Base-by-base conservation (phyloP, 2,888 invertebrate genomes). In the Cephus sareptanus region DNA sequence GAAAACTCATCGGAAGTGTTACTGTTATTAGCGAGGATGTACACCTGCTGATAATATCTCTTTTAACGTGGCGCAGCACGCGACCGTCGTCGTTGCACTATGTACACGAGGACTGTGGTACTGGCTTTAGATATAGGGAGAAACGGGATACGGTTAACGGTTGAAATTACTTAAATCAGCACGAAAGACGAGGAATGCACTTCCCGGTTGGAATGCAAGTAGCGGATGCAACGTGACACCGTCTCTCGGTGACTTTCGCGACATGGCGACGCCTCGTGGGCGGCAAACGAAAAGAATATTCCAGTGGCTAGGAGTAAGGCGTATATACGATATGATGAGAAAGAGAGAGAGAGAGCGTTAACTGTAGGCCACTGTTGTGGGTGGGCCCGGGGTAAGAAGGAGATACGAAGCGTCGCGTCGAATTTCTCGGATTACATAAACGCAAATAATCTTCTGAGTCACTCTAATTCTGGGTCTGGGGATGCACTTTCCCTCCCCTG, bases 381-480 rank as follows among this genome's bases (percentile, higher is more conserved):
- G 56, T 56, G 56, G 56, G 23, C 6, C 40, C 9, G 56, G 56
- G 15, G 15, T 4, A 23, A 56, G 23, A 56, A 23, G 23, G 56
- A 56, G 56, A 56, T 23, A 56, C 56, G 23, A 56, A 76, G 75
- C 75, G 76, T 79, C 74, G 81, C 80, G 80, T 80, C 78, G 80
- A 78, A 82, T 79, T 79, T 79, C 81, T 80, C 81, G 75, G 75
- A 82, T 83, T 83, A 82, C 80, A 82, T 80, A 82, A 83, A 80
- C 81, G 82, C 82, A 81, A 82, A 83, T 82, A 83, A 82, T 82
- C 79, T 75, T 80, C 79, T 84, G 83, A 83, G 79, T 82, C 81
- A 84, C 81, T 82, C 82, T 82, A 82, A 84, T 83, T 83, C 81
- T 82, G 82, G 83, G 79, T 75, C 75, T 77, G 80, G 81, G 82